These are phyloP conservation scores for Axinella damicornis DNA, from an alignment of 37 sponge, comb jelly and placozoan species.

Conservation along the genomic window DNA sequence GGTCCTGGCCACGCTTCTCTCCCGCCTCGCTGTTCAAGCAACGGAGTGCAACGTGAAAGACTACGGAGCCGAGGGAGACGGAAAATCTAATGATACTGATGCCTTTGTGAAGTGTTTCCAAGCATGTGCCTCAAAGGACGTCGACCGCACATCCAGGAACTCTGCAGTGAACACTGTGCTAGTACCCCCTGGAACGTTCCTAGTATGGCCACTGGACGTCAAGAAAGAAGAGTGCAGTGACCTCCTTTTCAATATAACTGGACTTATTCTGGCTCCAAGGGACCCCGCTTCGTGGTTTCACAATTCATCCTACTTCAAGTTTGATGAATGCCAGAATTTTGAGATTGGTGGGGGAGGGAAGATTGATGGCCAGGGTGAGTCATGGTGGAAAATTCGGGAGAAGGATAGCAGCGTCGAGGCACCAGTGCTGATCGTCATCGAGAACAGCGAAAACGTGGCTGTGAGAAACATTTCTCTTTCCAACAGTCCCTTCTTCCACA, in stretches of 20 bases:
- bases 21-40: background rate
- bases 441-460: constrained; percentile 4
- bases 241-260: background rate
- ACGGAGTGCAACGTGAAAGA: constrained; percentile 12
- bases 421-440: background rate
- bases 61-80: constrained; percentile 31
- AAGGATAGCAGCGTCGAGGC: constrained; percentile 7
- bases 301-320: constrained; percentile 2
- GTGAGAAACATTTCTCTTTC: background rate
- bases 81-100: constrained; percentile 31
- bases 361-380: constrained; percentile 16
- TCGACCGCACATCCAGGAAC: background rate
- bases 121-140: background rate
- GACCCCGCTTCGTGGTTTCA: constrained; percentile 13
- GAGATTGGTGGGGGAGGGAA: constrained; percentile 5
- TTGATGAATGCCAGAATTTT: constrained; percentile 16
- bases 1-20: background rate
- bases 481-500: constrained; percentile 31
- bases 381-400: constrained; percentile 12
- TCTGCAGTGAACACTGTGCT: background rate
- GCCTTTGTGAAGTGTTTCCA: constrained; percentile 18
- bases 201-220: constrained; percentile 11
- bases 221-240: constrained; percentile 8
- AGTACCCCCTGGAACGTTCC: constrained; percentile 6
- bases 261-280: constrained; percentile 4